A percentile compares a stretch with the other conserved stretches of the same genome.
Evolutionary conservation across 2,888 invertebrate species (phyloP).

Genomic region (Pristionchus japonicus): DNA sequence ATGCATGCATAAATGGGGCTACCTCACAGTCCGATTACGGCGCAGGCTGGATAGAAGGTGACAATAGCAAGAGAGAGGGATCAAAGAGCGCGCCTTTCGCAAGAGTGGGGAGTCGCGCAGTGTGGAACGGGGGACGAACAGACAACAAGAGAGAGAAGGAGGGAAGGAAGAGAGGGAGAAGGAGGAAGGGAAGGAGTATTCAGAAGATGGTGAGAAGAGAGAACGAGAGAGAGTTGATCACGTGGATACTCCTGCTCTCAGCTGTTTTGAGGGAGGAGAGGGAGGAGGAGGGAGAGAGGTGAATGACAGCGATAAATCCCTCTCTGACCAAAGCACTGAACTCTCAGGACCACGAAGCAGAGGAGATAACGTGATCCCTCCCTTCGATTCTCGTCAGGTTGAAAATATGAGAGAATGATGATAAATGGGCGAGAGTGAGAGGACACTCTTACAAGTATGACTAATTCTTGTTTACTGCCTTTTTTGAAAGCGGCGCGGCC

Average conservation of each 20-base stretch:
- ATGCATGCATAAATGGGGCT: neutral
- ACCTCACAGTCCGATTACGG: neutral
- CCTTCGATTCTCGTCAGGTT: neutral
- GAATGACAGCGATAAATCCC: neutral
- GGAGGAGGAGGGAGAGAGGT: neutral
- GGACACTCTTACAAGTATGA: conserved; percentile 10
- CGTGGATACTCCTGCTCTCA: conserved; percentile 34
- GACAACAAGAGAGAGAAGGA: neutral
- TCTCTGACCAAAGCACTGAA: neutral
- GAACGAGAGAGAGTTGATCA: conserved; percentile 3
- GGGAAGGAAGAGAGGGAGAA: neutral
- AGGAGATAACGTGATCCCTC: neutral
- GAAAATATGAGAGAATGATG: neutral
- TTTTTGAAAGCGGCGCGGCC: neutral
- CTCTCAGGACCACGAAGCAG: neutral
- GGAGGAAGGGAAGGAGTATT: neutral
- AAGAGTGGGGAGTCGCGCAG: neutral
- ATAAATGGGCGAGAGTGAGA: neutral
- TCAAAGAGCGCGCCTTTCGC: neutral
- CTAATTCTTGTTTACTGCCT: conserved; percentile 13
- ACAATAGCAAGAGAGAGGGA: neutral
- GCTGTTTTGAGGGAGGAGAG: conserved; percentile 14
- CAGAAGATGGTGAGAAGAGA: neutral
- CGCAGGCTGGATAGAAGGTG: neutral
- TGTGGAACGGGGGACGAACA: neutral